A percentile compares a stretch with the other conserved stretches of the same genome.
Conservation (phyloP, 2,888 invertebrate genomes). For the Meandrusa payeni region DNA sequence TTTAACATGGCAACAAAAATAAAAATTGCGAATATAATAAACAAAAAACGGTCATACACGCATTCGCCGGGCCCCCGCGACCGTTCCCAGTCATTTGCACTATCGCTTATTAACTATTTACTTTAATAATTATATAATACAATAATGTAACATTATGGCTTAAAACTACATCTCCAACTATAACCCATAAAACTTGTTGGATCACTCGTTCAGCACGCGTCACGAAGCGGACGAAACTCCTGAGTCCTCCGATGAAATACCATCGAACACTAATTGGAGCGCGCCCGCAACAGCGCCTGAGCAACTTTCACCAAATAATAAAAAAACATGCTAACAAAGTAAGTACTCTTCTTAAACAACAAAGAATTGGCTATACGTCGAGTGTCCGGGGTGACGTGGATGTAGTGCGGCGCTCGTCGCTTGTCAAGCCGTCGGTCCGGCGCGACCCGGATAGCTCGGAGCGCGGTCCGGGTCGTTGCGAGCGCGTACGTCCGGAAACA, state of each 20-base stretch:
- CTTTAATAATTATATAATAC: slow-evolving; percentile 55
- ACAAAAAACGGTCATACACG: too few relatives aligned
- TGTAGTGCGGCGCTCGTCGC: slow-evolving; percentile 33
- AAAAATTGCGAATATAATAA: slow-evolving; percentile 16
- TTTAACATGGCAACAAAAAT: not conserved
- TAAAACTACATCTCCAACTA: slow-evolving; percentile 66
- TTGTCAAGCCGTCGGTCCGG: slow-evolving; percentile 29
- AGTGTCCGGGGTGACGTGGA: slow-evolving; percentile 56
- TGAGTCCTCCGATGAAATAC: slow-evolving; percentile 49
- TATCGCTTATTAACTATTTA: slow-evolving; percentile 66
- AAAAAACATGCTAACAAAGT: slow-evolving; percentile 73
- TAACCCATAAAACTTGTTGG: slow-evolving; percentile 54
- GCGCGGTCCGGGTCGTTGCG: slow-evolving; percentile 32
- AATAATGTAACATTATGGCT: slow-evolving; percentile 72
- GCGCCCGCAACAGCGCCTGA: slow-evolving; percentile 74
- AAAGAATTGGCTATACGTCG: slow-evolving; percentile 71
- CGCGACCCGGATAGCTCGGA: slow-evolving; percentile 34
- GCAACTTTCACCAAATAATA: slow-evolving; percentile 77
- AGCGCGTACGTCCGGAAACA: slow-evolving; percentile 43
- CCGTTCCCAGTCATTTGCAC: slow-evolving; percentile 79
- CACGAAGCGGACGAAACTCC: slow-evolving; percentile 43
- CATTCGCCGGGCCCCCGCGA: slow-evolving; percentile 39
- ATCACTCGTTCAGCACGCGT: slow-evolving; percentile 39
- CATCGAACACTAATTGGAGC: slow-evolving; percentile 74
- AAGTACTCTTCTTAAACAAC: slow-evolving; percentile 72